A percentile compares a stretch with the other conserved stretches of the same genome.
Conservation (phyloP, 1,140 invertebrate species). For the Hormaphis cornu region DNA sequence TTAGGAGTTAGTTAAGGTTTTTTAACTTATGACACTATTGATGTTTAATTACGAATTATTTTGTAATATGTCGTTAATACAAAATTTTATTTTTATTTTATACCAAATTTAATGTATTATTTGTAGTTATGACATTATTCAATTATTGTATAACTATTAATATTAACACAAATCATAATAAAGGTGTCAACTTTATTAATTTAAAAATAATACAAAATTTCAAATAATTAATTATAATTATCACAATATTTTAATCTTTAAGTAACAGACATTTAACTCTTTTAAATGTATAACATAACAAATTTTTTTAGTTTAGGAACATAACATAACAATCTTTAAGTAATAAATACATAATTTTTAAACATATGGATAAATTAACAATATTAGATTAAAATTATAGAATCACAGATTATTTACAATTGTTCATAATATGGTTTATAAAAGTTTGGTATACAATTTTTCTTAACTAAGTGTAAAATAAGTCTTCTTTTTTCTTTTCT, state of each 20-base stretch:
- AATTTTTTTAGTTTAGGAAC: slow-evolving; percentile 4
- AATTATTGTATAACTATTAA: slow-evolving; percentile 7
- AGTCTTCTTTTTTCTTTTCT: slow-evolving; percentile 15
- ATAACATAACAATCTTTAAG: not conserved
- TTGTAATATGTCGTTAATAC: slow-evolving; percentile 10
- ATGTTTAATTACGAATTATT: not conserved
- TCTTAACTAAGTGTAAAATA: slow-evolving; percentile 14
- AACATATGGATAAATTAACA: slow-evolving; percentile 1
- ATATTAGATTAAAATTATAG: slow-evolving; percentile 9
- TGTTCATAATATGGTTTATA: slow-evolving; percentile 25
- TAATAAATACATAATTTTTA: slow-evolving; percentile 2
- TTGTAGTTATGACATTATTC: not conserved
- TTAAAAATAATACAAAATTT: slow-evolving; percentile 7
- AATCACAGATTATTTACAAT: slow-evolving; percentile 14
- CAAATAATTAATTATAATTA: slow-evolving; percentile 1
- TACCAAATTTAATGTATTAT: slow-evolving; percentile 6
- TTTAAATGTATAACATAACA: slow-evolving; percentile 13
- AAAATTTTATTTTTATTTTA: not conserved
- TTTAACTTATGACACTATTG: slow-evolving; percentile 14
- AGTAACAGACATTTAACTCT: slow-evolving; percentile 10
- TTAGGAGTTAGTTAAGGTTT: not conserved
- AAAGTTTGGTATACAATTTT: slow-evolving; percentile 2
- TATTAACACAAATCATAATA: slow-evolving; percentile 11
- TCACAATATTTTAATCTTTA: slow-evolving; percentile 9
- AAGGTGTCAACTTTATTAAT: slow-evolving; percentile 5